phyloP scores from a whole-genome alignment of 1,140 invertebrate species.

The Procambarus clarkii region DNA sequence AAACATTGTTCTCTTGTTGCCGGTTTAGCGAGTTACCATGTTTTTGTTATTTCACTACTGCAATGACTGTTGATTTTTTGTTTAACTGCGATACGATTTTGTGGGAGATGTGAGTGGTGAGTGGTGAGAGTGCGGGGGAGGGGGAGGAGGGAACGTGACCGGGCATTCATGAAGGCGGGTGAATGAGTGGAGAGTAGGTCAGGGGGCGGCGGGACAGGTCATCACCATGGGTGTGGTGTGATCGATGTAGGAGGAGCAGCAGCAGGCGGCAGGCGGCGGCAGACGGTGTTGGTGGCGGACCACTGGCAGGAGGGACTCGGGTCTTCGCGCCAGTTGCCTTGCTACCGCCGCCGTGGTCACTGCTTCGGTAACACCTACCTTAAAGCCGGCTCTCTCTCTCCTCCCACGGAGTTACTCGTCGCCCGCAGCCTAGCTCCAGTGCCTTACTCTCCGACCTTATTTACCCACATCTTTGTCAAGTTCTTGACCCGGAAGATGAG shows the following conservation, averaged over 20 bases:
- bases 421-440: background rate
- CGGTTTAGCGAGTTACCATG: too few relatives aligned
- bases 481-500: constrained; percentile 11
- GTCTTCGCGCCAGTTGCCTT: constrained; percentile 8
- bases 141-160: background rate
- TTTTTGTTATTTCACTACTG: too few relatives aligned
- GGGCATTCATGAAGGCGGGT: background rate
- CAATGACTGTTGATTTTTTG: too few relatives aligned
- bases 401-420: background rate
- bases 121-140: too few relatives aligned
- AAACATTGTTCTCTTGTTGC: too few relatives aligned
- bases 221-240: constrained; percentile 35
- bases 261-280: background rate
- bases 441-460: background rate
- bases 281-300: background rate
- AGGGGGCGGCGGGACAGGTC: background rate
- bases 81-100: too few relatives aligned
- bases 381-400: too few relatives aligned
- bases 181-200: background rate
- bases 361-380: too few relatives aligned
- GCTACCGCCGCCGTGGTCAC: constrained; percentile 6
- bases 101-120: too few relatives aligned
- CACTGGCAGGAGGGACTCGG: background rate
- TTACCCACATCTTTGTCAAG: background rate
- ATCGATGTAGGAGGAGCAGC: constrained; percentile 3